Evolutionary conservation across 2,113 vertebrate species (phyloP).

Genomic region (Theristicus caerulescens): DNA sequence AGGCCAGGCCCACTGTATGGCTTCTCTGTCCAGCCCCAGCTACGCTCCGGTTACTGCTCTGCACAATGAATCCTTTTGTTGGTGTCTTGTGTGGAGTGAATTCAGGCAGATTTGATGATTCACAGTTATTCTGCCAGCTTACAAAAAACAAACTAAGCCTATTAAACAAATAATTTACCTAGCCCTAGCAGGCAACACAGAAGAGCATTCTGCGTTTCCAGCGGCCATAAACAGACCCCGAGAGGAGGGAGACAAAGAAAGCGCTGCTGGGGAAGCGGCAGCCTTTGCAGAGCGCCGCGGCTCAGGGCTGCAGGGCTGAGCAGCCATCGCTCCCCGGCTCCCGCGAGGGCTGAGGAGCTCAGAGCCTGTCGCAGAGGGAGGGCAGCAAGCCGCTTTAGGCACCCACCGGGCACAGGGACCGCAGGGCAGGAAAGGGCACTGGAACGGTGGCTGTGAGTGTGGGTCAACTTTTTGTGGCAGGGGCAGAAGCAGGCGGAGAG

Average conservation of each 20-base stretch:
- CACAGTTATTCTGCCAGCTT: conserved; percentile 17
- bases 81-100: neutral
- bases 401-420: fast-evolving
- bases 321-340: neutral
- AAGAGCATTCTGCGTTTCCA: neutral
- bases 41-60: neutral
- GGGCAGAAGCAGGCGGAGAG: neutral
- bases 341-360: neutral
- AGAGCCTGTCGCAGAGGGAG: neutral
- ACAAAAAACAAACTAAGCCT: neutral
- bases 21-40: neutral
- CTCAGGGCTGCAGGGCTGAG: neutral
- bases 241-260: neutral
- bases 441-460: fast-evolving
- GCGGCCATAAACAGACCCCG: neutral
- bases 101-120: conserved; percentile 33
- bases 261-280: neutral
- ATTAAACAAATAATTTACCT: conserved; percentile 55
- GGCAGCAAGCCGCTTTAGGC: too few relatives aligned
- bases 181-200: neutral
- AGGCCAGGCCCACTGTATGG: neutral
- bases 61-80: conserved; percentile 38
- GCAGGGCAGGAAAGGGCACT: neutral
- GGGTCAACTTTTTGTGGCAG: neutral
- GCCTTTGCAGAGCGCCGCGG: fast-evolving